Evolutionary conservation across 2,113 vertebrate species (phyloP), one percentile per base, ranked within the genome.

Genomic region (Platycercus adscitus): DNA sequence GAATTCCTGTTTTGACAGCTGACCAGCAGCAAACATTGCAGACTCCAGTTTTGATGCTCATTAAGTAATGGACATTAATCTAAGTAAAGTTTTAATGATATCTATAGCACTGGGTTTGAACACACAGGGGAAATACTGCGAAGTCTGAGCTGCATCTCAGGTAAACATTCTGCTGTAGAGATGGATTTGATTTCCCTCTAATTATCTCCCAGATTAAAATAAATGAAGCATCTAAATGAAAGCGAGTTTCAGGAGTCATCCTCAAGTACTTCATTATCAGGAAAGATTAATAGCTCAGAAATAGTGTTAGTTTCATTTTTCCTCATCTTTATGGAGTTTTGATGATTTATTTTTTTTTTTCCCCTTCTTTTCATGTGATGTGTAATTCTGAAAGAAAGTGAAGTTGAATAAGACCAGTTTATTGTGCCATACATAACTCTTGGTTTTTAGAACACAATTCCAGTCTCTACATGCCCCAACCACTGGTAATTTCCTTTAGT

Each of bases 201-300:
- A 98, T 98, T 98, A 97, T 94, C 91, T 97, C 91, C 84, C 86
- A 97, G 97, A 97, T 98, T 97, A 96, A 98, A 98, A 97, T 95
- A 97, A 97, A 98, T 87, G 96, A 97, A 96, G 96, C 96, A 92
- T 95, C 89, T 97, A 94, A 97, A 97, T 94, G 94, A 93, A 97
- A 95, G 94, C 89, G 90, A 88, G 95, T 94, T 97, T 95, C 83
- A 70, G 94, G 84, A 92, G 94, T 94, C 95, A 95, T 92, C 72
- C 58, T 90, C 84, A 96, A 97, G 89, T 96, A 95, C 90, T 96
- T 96, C 73, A 95, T 97, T 96, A 96, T 94, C 85, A 60, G 47
- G 70, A 86, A 96, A 95, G 95, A 98, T 95, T 88, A 95, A 95
- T 84, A 81, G 90, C 87, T 91, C 73, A 81, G 88, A 78, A 18